Evolutionary conservation across 2,888 invertebrate genomes (phyloP), one percentile per base, ranked within the genome.

Genomic region (Limnephilus lunatus): DNA sequence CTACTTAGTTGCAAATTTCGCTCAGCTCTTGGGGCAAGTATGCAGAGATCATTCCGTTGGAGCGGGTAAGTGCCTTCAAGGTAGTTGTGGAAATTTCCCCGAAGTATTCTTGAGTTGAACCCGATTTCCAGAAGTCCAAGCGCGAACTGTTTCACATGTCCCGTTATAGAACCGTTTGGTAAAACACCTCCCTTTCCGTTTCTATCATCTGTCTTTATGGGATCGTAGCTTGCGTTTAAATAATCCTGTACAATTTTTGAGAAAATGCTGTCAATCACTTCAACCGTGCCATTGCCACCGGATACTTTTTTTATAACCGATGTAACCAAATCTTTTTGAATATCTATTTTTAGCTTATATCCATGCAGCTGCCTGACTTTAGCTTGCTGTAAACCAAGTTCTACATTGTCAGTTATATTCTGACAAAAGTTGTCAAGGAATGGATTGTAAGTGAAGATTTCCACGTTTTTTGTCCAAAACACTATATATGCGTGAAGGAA

Each of bases 391-490:
- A 91, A 32, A 35, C 32, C 53, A 35, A 25, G 32, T 30, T 81
- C 53, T 15, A 82, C 32, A 15, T 35, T 80, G 48, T 48, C 48
- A 5, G 87, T 81, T 31, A 91, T 82, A n/a, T 91, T 88, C 48
- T 81, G 81, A 4, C 44, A 87, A 32, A 85, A 91, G 81, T 91
- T 88, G 32, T 44, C 81, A 14, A 82, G 2, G 39, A 81, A 91
- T 32, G 87, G 91, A 30, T 91, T 82, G 35, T 83, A 91, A n/a
- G 91, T 87, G 48, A 35, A 91, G 12, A 91, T 83, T n/a, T 87
- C 81, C 48, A 91, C 80, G 3, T 32, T 44, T 12, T 31, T 48
- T 53, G 81, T 81, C 91, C 91, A 91, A 19, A 87, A 88, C 1
- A 82, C 30, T 2, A 91, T 25, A n/a, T 48, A 87, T 7, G 83